Percentiles rank a stretch among this genome's conserved stretches.
These are phyloP conservation scores for Miopithecus talapoin DNA, from an alignment of 2,797 vertebrate species.

Conservation along the genomic window DNA sequence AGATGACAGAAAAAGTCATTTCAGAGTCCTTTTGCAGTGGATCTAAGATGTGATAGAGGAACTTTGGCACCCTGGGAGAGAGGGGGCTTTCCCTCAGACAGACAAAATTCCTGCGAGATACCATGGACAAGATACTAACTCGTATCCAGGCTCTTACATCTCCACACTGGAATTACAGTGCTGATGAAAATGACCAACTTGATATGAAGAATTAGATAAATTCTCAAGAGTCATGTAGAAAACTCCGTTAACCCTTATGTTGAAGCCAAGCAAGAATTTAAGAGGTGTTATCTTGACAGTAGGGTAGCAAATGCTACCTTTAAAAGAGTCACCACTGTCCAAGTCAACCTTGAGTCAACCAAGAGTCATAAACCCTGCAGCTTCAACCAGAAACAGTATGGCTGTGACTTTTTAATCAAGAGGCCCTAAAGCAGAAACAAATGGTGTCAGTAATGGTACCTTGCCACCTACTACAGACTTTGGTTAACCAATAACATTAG, in stretches of 20 bases:
- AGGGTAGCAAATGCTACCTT: not conserved
- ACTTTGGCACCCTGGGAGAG: not conserved
- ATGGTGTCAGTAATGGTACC: not conserved
- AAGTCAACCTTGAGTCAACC: not conserved
- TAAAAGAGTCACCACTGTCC: not conserved
- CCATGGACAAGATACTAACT: not conserved
- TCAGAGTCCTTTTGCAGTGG: not conserved
- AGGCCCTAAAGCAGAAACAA: not conserved
- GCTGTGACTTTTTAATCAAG: not conserved
- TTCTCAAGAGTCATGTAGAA: not conserved
- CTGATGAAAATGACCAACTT: not conserved
- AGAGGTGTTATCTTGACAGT: not conserved
- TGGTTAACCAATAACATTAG: not conserved
- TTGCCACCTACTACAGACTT: not conserved
- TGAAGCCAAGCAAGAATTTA: not conserved
- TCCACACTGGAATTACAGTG: not conserved
- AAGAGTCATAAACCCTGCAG: not conserved
- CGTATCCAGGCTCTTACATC: not conserved
- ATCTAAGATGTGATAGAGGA: not conserved
- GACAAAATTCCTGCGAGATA: not conserved
- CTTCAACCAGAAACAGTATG: not conserved
- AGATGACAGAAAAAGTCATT: not conserved
- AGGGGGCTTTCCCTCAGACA: not conserved
- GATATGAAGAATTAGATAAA: not conserved
- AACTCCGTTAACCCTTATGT: not conserved